Evolutionary conservation across 2,797 vertebrate species (phyloP), one percentile per base, ranked within the genome.

Genomic region (Champsocephalus esox): DNA sequence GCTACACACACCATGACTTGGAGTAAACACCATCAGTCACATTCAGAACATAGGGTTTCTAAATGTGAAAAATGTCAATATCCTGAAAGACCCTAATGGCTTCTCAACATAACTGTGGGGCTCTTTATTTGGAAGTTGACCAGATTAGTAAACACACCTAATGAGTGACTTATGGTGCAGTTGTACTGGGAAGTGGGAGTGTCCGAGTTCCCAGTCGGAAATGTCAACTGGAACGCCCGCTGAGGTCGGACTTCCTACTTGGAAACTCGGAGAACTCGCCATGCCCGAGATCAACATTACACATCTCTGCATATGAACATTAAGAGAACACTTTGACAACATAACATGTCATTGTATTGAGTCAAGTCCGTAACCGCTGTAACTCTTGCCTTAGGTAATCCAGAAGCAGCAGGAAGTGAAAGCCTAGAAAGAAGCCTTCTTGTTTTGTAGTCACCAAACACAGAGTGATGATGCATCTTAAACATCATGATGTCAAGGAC

Each of bases 101-200:
- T 73, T 78, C 32, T 76, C 21, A 10, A 55, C 65, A 43, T 52
- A 12, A 43, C 64, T 73, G 56, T 45, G 11, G 77, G 73, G 66
- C 4, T 81, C 70, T 75, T 75, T 45, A 64, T 73, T 75, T 49
- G 56, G 88, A 89, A 81, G 81, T 91, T 71, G 85, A 90, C 77
- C 81, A 88, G 76, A 76, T 83, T 77, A 46, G 69, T 66, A 73
- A 82, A 79, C 82, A 83, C 77, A 45, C 71, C 84, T 92, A 92
- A 93, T 94, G 92, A 90, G 83, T 74, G 70, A 70, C 77, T 76
- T 38, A 38, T 38, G 34, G 28, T 28, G 28, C 28, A 28, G 28
- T 28, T 28, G 28, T 28, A 28, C 4, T 28, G 28, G 4, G 28
- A 28, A 28, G 28, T 28, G 28, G 28, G 4, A 28, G 4, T 28